phyloP scores from a whole-genome alignment of 2,113 vertebrate species.

The Coturnix japonica region DNA sequence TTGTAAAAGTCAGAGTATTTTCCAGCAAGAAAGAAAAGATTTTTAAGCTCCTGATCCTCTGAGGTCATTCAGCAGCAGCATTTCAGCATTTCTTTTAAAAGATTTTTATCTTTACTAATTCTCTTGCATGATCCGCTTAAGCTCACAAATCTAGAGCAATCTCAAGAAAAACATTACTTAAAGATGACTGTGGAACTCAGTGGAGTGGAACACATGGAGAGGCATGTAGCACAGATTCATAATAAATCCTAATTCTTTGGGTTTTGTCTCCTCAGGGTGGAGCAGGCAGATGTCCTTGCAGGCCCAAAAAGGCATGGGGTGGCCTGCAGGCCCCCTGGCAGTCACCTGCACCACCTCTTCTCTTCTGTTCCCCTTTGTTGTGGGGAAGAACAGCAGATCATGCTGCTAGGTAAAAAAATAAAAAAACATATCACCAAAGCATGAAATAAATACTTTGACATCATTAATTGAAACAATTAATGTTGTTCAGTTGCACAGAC shows the following conservation, averaged over 20 bases:
- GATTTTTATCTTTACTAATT: neutral
- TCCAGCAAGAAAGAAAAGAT: neutral
- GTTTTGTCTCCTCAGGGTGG: neutral
- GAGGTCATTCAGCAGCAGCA: neutral
- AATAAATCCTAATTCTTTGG: neutral
- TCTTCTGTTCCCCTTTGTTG: neutral
- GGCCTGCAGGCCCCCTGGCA: neutral
- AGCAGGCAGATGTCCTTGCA: neutral
- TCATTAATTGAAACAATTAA: neutral
- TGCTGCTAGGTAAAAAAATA: neutral
- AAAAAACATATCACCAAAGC: neutral
- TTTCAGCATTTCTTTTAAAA: neutral
- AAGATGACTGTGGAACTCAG: neutral
- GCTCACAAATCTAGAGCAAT: neutral
- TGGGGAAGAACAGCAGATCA: neutral
- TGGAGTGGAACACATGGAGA: neutral
- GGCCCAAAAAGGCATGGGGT: neutral
- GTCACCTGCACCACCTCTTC: accelerated
- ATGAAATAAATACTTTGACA: neutral
- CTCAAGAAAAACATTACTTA: neutral
- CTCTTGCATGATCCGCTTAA: neutral
- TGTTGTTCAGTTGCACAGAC: neutral
- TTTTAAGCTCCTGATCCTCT: neutral
- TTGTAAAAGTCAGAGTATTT: neutral
- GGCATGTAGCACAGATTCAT: neutral